A percentile compares a stretch with the other conserved stretches of the same genome.
These are phyloP conservation scores for Drosophila eohydei DNA, from an alignment of 2,888 invertebrate species.

Conservation along the genomic window DNA sequence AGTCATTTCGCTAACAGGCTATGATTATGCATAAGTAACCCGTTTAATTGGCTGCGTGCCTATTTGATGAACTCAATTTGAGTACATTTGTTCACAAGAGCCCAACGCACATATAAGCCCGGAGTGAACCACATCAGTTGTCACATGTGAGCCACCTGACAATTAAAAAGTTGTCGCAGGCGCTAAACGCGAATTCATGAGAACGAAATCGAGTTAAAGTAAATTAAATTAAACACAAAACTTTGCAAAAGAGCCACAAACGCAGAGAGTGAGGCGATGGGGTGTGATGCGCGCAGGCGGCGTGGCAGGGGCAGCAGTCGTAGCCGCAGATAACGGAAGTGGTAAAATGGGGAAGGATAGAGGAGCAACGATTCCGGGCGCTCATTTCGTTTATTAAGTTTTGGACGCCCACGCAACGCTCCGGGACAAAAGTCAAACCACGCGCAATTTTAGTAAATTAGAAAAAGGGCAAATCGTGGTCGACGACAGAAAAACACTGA, in stretches of 20 bases:
- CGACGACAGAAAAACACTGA: neutral
- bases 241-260: slow-evolving; percentile 41
- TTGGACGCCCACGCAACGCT: slow-evolving; percentile 27
- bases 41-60: slow-evolving; percentile 32
- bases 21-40: slow-evolving; percentile 1
- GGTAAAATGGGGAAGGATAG: neutral
- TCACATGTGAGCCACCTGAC: slow-evolving; percentile 51
- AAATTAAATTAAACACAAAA: slow-evolving; percentile 70
- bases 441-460: slow-evolving; percentile 45
- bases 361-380: slow-evolving; percentile 30
- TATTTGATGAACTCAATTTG: slow-evolving; percentile 21
- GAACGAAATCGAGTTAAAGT: slow-evolving; percentile 64
- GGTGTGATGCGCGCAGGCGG: neutral
- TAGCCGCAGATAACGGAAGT: slow-evolving; percentile 2
- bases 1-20: neutral
- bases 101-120: neutral
- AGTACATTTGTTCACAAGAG: slow-evolving; percentile 10
- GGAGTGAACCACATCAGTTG: slow-evolving; percentile 19
- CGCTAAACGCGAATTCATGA: slow-evolving; percentile 53
- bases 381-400: slow-evolving; percentile 57
- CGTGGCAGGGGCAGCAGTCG: neutral
- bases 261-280: neutral
- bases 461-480: slow-evolving; percentile 32
- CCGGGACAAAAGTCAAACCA: slow-evolving; percentile 43
- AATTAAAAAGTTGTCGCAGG: slow-evolving; percentile 69